Percentiles rank a stretch among this genome's conserved stretches.
These are phyloP conservation scores for Rotaria magnacalcarata DNA, from an alignment of 2,888 invertebrate genomes.

Conservation along the genomic window DNA sequence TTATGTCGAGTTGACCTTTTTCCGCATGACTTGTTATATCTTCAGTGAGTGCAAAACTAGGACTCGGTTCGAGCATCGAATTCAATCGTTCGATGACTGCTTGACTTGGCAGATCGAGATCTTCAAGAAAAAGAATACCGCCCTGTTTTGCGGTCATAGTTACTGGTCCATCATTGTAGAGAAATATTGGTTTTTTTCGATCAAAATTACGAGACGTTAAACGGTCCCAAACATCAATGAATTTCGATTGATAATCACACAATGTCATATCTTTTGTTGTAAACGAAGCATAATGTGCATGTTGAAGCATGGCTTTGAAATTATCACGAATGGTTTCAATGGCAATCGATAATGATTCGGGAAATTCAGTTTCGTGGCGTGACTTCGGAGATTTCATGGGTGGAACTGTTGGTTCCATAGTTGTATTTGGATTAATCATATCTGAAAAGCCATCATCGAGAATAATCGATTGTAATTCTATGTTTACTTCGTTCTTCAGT, in stretches of 20 bases:
- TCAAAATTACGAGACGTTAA: not conserved
- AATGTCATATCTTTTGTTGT: not conserved
- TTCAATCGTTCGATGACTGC: constrained; percentile 34
- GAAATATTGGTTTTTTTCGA: not conserved
- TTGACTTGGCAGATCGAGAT: constrained; percentile 34
- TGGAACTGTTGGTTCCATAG: too few relatives aligned
- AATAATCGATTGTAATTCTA: not conserved
- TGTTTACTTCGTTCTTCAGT: too few relatives aligned
- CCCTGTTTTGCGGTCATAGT: not conserved
- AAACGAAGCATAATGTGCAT: not conserved
- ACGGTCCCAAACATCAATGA: not conserved
- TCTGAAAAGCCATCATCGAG: not conserved
- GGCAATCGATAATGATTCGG: too few relatives aligned
- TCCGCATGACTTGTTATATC: not conserved
- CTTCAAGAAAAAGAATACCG: not conserved
- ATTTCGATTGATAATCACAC: not conserved
- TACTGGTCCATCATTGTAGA: constrained; percentile 27
- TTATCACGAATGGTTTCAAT: too few relatives aligned
- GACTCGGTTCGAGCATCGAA: constrained; percentile 4
- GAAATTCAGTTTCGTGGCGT: too few relatives aligned
- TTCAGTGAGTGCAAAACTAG: constrained; percentile 1
- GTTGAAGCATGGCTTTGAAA: not conserved
- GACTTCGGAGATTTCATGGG: too few relatives aligned
- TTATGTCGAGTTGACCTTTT: not conserved
- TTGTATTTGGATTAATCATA: not conserved